Conservation (phyloP, 64 coral and sea anemone species). For the Pocillopora damicornis region DNA sequence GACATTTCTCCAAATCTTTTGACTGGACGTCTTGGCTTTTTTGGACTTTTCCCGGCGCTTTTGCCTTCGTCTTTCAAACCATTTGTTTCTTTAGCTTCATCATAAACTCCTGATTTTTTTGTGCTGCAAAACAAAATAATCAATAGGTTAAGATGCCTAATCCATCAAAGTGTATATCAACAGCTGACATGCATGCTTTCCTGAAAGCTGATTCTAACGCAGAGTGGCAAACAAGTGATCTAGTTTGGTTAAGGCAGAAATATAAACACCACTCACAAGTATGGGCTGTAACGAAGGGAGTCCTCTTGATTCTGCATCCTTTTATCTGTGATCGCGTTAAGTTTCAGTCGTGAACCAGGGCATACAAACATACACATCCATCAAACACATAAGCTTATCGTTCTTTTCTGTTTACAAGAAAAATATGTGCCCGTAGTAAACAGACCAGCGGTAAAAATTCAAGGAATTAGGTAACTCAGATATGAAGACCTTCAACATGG, state of each 20-base stretch:
- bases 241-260: not conserved
- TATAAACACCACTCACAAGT: conserved; percentile 59
- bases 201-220: not conserved
- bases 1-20: conserved; percentile 83
- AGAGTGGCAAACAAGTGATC: too few relatives aligned
- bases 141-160: too few relatives aligned
- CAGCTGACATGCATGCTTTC: too few relatives aligned
- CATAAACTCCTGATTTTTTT: not conserved
- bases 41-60: conserved; percentile 28
- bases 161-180: too few relatives aligned
- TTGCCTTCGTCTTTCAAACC: not conserved
- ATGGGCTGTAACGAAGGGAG: conserved; percentile 64
- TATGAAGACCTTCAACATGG: not conserved
- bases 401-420: conserved; percentile 2
- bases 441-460: not conserved
- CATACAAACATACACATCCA: too few relatives aligned
- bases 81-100: not conserved
- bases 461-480: not conserved
- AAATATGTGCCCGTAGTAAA: not conserved
- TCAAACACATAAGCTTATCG: not conserved
- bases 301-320: conserved; percentile 1
- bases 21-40: conserved; percentile 31
- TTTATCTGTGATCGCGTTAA: not conserved
- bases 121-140: not conserved
- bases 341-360: too few relatives aligned